Percentiles rank a stretch among this genome's conserved stretches.
phyloP scores from a whole-genome alignment of 1,140 invertebrate species.

The Phortica variegata region DNA sequence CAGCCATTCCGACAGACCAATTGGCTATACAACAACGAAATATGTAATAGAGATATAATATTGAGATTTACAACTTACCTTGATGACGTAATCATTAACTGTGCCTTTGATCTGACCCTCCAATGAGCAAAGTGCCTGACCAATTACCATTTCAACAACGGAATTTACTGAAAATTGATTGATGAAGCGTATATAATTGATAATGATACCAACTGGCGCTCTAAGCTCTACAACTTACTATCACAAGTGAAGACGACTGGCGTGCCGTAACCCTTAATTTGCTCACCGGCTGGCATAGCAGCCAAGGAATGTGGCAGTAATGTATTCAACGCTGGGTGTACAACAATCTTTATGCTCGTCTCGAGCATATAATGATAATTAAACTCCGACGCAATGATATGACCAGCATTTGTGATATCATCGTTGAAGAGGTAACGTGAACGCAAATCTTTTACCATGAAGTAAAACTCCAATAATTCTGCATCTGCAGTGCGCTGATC shows the following conservation, averaged over 20 bases:
- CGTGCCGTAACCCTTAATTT: slow-evolving; percentile 60
- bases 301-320: slow-evolving; percentile 56
- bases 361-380: slow-evolving; percentile 74
- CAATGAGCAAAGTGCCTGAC: slow-evolving; percentile 80
- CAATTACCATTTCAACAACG: slow-evolving; percentile 82
- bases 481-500: slow-evolving; percentile 69
- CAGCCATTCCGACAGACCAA: slow-evolving; percentile 52
- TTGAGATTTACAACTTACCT: slow-evolving; percentile 27
- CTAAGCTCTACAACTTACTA: slow-evolving; percentile 61
- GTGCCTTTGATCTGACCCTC: slow-evolving; percentile 69
- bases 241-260: slow-evolving; percentile 85
- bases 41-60: background rate
- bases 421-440: slow-evolving; percentile 70
- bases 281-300: slow-evolving; percentile 39
- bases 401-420: slow-evolving; percentile 72
- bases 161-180: slow-evolving; percentile 72
- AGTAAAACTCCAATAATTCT: slow-evolving; percentile 76
- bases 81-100: slow-evolving; percentile 67
- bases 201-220: background rate
- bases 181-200: background rate
- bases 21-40: slow-evolving; percentile 35
- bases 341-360: slow-evolving; percentile 82
- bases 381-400: slow-evolving; percentile 79
- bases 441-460: slow-evolving; percentile 65
- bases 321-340: slow-evolving; percentile 67